Evolutionary conservation across 2,888 invertebrate genomes (phyloP), one percentile per base, ranked within the genome.

Genomic region (Trachelus stipa): DNA sequence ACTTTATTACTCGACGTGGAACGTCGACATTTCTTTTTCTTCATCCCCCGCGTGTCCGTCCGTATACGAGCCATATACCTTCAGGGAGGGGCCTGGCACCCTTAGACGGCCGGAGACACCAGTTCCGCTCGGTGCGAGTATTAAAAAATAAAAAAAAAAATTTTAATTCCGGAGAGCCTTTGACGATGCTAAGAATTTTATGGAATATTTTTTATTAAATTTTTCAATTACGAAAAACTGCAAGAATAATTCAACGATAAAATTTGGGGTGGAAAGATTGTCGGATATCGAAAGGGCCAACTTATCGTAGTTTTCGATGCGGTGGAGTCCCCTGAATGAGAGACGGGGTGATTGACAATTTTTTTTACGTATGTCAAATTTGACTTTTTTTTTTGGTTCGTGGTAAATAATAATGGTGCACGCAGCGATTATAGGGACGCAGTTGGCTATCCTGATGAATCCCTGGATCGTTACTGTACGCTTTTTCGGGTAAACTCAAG

Each of bases 1-100:
- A 88, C 87, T 88, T 88, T 87, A 86, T 87, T 86, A 81, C 82
- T 74, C 80, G 75, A 77, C 77, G 33, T 34, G 34, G 56, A 40
- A 71, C 76, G 40, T 81, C 15, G 40, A 56, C 40, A 9, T 56
- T 56, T 56, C 40, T 56, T 56, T 56, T 56, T 56, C 40, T 56
- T 56, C 40, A 56, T 56, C 23, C 40, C 40, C 40, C 9, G 40
- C 40, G 23, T 4, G 40, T 6, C 6, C 40, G 40, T 81, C 80
- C 79, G 79, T 11, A 15, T 6, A 12, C 11, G 30, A 71, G 31
- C 3, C 6, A 11, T 23, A 71, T 34, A 31, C 3, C 71, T 31
- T 30, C 6, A 71, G 23, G 23, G 15, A n/a, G 0, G 35, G 12
- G 12, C 3, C 35, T 35, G 35, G 40, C 40, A 34, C 71, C 31